These are phyloP conservation scores for Lepidocolaptes lacrymiger DNA, from an alignment of 2,797 vertebrate genomes.

Conservation along the genomic window DNA sequence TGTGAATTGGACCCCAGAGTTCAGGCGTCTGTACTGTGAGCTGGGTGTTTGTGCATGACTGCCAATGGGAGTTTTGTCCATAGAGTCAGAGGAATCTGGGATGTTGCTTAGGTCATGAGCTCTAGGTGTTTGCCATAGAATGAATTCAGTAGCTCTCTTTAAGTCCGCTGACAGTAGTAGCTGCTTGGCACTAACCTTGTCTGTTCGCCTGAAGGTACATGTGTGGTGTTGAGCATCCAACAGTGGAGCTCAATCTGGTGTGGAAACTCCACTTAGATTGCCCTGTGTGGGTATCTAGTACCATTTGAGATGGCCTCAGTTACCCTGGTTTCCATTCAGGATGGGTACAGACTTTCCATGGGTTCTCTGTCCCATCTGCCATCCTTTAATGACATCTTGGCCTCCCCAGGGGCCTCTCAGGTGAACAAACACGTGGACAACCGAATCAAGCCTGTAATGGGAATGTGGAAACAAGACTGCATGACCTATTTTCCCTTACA, in stretches of 20 bases:
- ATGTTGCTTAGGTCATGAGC: not conserved
- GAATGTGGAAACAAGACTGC: not conserved
- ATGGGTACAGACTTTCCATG: not conserved
- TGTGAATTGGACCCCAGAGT: not conserved
- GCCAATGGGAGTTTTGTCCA: fast-evolving
- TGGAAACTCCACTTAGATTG: not conserved
- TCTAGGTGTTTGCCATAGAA: not conserved
- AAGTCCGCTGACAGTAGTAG: not conserved
- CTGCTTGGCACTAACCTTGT: not conserved
- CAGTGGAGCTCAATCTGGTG: not conserved
- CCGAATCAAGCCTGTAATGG: not conserved
- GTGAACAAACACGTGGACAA: fast-evolving
- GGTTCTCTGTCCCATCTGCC: not conserved
- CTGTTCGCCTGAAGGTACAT: not conserved
- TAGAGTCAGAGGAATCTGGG: not conserved
- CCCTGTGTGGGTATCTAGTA: fast-evolving
- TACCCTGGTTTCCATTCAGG: not conserved
- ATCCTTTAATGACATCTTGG: not conserved
- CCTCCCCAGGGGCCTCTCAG: not conserved
- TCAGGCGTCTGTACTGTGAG: not conserved
- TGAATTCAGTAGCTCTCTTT: not conserved
- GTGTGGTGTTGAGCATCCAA: not conserved
- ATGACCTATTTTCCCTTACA: not conserved
- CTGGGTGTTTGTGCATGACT: fast-evolving
- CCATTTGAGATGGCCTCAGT: not conserved